Conservation (phyloP, 2,113 vertebrate species). For the Psephotus haematonotus region DNA sequence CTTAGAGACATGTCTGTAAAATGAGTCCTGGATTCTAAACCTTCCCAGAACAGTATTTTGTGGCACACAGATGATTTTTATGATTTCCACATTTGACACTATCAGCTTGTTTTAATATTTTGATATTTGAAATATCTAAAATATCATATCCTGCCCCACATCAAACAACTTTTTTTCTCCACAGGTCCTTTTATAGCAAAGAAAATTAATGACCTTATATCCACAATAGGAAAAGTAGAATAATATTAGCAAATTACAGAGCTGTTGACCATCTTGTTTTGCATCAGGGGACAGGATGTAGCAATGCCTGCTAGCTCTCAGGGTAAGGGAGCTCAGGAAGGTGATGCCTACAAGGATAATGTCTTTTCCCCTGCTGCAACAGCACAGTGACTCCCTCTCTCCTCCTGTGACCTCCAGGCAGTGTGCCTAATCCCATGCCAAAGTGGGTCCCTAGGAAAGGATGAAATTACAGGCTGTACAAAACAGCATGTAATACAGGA, state of each 20-base stretch:
- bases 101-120: neutral
- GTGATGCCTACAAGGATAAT: neutral
- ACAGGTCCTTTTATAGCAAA: neutral
- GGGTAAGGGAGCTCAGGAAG: neutral
- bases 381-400: neutral
- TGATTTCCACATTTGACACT: neutral
- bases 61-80: neutral
- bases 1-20: neutral
- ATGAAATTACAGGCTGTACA: neutral
- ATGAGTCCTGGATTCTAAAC: neutral
- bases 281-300: rapidly evolving
- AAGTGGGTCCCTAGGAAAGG: neutral
- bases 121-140: neutral
- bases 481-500: neutral
- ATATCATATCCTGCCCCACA: neutral
- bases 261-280: neutral
- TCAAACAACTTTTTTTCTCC: neutral
- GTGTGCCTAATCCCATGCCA: neutral
- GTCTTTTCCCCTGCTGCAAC: too few species aligned
- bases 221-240: neutral
- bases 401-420: neutral
- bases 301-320: neutral
- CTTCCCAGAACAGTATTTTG: neutral
- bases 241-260: neutral
- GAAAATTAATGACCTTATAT: neutral